These are phyloP conservation scores for Oncorhynchus mykiss DNA, from an alignment of 2,113 vertebrate genomes.

Conservation along the genomic window DNA sequence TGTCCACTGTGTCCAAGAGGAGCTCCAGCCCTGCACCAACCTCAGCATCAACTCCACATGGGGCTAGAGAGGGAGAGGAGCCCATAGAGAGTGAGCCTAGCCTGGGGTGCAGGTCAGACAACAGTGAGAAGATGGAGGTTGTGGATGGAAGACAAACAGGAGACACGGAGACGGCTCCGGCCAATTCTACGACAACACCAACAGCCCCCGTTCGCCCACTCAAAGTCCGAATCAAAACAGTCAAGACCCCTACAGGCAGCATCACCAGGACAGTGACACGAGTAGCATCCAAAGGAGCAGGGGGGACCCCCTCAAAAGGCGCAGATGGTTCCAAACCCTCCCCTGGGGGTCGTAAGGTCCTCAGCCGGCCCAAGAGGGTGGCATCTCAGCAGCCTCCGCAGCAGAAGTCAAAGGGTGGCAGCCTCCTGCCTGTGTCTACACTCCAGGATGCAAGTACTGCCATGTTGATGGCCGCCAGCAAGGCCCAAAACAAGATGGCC, in stretches of 20 bases:
- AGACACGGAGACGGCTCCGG: constrained; percentile 49
- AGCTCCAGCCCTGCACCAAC: constrained; percentile 58
- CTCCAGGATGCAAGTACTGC: constrained; percentile 84
- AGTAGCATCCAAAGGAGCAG: constrained; percentile 72
- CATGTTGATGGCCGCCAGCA: constrained; percentile 79
- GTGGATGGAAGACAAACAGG: constrained; percentile 63
- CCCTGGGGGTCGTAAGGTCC: constrained; percentile 39
- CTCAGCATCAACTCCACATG: background rate
- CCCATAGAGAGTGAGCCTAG: constrained; percentile 36
- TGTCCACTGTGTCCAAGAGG: constrained; percentile 36
- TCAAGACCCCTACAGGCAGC: constrained; percentile 83
- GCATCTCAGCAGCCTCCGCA: constrained; percentile 66
- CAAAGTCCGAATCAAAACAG: constrained; percentile 91
- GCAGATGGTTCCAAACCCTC: constrained; percentile 49
- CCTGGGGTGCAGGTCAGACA: constrained; percentile 20
- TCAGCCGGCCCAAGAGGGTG: constrained; percentile 44
- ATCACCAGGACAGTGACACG: constrained; percentile 84
- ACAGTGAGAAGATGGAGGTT: constrained; percentile 35
- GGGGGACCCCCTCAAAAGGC: constrained; percentile 40
- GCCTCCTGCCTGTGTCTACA: constrained; percentile 71
- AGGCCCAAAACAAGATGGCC: constrained; percentile 79
- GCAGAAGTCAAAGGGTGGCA: constrained; percentile 68
- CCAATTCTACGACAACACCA: background rate
- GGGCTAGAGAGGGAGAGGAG: constrained; percentile 35
- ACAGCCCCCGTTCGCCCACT: constrained; percentile 76